These are phyloP conservation scores for Stratiolaelaps scimitus DNA, from an alignment of 1,140 invertebrate genomes.

Conservation along the genomic window DNA sequence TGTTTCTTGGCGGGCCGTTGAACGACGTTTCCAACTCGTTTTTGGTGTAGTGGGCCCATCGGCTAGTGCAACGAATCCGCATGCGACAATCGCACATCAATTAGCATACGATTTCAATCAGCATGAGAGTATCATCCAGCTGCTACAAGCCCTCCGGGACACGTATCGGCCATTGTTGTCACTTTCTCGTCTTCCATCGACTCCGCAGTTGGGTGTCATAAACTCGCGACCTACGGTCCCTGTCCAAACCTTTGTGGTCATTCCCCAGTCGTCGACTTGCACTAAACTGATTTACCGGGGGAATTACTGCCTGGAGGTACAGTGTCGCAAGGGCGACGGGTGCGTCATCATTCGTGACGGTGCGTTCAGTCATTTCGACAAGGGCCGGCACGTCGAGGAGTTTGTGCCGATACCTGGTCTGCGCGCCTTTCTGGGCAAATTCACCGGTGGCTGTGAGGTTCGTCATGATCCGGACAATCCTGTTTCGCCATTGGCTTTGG, in stretches of 20 bases:
- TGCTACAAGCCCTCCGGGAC: conserved; percentile 48
- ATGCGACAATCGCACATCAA: conserved; percentile 63
- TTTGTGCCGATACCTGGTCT: conserved; percentile 79
- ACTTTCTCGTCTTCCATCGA: conserved; percentile 65
- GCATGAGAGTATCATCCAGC: conserved; percentile 55
- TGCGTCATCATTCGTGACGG: conserved; percentile 80
- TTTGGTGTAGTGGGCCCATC: conserved; percentile 47
- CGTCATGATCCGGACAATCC: conserved; percentile 9
- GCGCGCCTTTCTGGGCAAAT: conserved; percentile 49
- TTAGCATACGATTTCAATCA: conserved; percentile 64
- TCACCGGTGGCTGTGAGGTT: background rate
- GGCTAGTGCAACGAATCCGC: conserved; percentile 54
- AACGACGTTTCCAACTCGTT: conserved; percentile 56
- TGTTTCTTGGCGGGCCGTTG: conserved; percentile 57
- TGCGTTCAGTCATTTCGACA: conserved; percentile 81
- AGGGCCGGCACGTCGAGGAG: conserved; percentile 74
- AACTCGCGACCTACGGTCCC: conserved; percentile 62
- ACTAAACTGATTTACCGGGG: conserved; percentile 75
- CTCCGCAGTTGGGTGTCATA: conserved; percentile 64
- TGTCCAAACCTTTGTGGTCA: conserved; percentile 74
- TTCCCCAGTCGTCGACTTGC: conserved; percentile 68
- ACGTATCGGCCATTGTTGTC: conserved; percentile 71
- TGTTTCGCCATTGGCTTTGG: conserved; percentile 28
- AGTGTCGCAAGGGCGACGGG: conserved; percentile 56
- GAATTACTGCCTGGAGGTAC: conserved; percentile 72